A percentile compares a stretch with the other conserved stretches of the same genome.
Evolutionary conservation across 37 sponge, comb jelly and placozoan genomes (phyloP).

Genomic region (Aplysina aerophoba): DNA sequence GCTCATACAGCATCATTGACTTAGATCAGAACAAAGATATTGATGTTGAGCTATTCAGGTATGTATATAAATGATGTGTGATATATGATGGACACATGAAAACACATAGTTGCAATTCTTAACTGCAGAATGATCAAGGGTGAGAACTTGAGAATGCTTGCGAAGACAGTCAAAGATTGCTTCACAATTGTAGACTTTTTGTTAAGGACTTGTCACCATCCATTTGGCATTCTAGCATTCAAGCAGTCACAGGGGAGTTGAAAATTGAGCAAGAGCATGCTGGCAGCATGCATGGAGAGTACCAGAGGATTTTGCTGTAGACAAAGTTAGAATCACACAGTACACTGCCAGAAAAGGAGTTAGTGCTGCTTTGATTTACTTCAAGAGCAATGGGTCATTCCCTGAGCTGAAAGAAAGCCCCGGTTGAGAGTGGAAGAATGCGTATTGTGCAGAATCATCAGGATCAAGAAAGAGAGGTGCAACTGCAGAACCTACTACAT

Average conservation of each 20-base stretch:
- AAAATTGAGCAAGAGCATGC: background rate
- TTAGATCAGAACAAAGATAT: conserved; percentile 33
- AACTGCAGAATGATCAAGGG: no score
- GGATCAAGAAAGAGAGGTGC: background rate
- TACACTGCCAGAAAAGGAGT: conserved; percentile 10
- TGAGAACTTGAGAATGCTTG: no score
- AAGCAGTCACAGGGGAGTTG: background rate
- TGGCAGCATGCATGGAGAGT: background rate
- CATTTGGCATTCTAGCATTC: background rate
- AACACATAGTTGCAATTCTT: no score
- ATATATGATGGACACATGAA: no score
- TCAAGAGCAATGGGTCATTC: conserved; percentile 15
- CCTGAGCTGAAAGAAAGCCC: conserved; percentile 21
- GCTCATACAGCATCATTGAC: conserved; percentile 56
- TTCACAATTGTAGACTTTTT: background rate
- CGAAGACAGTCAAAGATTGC: conserved; percentile 1
- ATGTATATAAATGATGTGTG: no score
- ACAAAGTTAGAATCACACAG: background rate
- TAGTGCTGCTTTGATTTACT: conserved; percentile 15
- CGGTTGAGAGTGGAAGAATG: conserved; percentile 33
- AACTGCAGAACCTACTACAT: background rate
- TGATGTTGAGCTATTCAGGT: conserved; percentile 53
- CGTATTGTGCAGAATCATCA: background rate
- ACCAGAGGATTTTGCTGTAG: background rate
- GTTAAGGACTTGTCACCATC: conserved; percentile 1